Evolutionary conservation across 1,140 invertebrate species (phyloP), one percentile per base, ranked within the genome.

Genomic region (Lepidotrigona ventralis): DNA sequence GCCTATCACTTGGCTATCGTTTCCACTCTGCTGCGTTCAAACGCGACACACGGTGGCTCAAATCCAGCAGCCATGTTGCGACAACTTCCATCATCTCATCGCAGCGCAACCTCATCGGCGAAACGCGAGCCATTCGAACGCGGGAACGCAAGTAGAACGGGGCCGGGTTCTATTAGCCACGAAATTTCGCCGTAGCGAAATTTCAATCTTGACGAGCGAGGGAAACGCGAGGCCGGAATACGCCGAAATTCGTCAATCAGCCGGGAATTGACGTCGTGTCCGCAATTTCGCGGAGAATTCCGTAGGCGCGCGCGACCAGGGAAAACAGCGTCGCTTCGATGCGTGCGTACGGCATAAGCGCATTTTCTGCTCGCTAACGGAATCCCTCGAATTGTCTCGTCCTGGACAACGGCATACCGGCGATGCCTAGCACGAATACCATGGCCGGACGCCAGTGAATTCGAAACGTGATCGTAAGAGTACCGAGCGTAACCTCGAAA

Each of bases 391-490:
- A 88, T 88, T 88, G 88, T 88, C 84, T 51, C 66, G 63, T 83
- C 73, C 72, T 69, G 82, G 68, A n/a, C n/a, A 78, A 70, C 84
- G 70, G 53, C 76, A 81, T 88, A 29, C 74, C 80, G 46, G n/a
- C 29, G 58, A 85, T 81, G 53, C 71, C 64, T 53, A 53, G 9
- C 76, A 58, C 60, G 77, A 63, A 83, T 85, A 74, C 66, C 79
- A n/a, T 56, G 54, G 63, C 69, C 64, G 58, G 77, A 73, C 77
- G 46, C 17, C 33, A 21, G 19, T 77, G 66, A 64, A 76, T 88
- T 86, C 81, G 84, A 88, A 88, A 86, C 79, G 75, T 72, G 86
- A 88, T 89, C 81, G 71, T 88, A 89, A 89, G 85, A 86, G 88
- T 84, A 64, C 58, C 78, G 58, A 51, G 73, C 46, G 73, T 60